Evolutionary conservation across 2,888 invertebrate genomes (phyloP).

Genomic region (Dryocosmus kuriphilus): DNA sequence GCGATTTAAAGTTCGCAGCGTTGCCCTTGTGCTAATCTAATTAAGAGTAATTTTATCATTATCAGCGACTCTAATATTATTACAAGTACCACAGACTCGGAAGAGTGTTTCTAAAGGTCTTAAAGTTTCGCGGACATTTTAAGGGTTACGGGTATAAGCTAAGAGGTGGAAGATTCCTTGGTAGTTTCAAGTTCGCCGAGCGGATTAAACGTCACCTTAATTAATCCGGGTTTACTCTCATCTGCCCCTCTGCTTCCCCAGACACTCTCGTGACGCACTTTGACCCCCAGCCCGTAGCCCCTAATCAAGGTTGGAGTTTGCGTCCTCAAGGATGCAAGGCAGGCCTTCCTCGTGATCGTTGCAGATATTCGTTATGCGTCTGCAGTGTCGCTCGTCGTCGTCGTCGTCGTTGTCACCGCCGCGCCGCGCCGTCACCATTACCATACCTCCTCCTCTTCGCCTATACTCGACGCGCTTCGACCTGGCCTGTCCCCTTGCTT

Average conservation of each 20-base stretch:
- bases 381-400: neutral
- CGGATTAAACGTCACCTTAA: conserved; percentile 60
- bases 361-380: conserved; percentile 36
- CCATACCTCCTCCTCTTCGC: conserved; percentile 27
- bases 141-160: conserved; percentile 21
- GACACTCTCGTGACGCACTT: neutral
- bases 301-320: conserved; percentile 38
- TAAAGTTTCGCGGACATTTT: conserved; percentile 38
- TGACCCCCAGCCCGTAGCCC: neutral
- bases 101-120: conserved; percentile 1
- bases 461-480: conserved; percentile 6
- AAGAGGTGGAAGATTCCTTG: conserved; percentile 3
- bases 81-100: neutral
- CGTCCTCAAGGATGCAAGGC: conserved; percentile 35
- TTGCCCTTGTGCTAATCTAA: no score
- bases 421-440: conserved; percentile 1
- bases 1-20: no score
- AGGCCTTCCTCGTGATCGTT: conserved; percentile 29
- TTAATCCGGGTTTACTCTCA: conserved; percentile 56
- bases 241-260: conserved; percentile 5
- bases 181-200: conserved; percentile 49
- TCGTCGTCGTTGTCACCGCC: neutral
- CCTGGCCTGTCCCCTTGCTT: conserved; percentile 35
- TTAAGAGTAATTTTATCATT: no score
- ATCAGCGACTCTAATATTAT: neutral